These are phyloP conservation scores for Rhodophaea formosa DNA, from an alignment of 2,888 invertebrate genomes.

Conservation along the genomic window DNA sequence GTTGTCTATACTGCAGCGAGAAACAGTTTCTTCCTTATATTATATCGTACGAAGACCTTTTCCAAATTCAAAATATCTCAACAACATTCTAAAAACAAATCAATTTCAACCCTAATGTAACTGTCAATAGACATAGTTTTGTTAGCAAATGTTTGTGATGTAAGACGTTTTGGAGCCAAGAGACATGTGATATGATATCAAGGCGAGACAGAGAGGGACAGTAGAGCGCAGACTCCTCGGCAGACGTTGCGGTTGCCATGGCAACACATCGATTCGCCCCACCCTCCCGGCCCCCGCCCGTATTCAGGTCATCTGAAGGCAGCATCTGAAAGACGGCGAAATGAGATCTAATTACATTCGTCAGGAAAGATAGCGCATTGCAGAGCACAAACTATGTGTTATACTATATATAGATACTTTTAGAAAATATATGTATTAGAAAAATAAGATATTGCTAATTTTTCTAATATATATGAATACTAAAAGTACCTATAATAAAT, in stretches of 20 bases:
- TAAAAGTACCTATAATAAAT: too few species aligned
- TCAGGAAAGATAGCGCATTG: neutral
- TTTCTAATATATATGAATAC: too few species aligned
- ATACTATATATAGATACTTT: too few species aligned
- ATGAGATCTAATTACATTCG: conserved; percentile 34
- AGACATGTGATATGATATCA: conserved; percentile 76
- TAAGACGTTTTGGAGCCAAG: conserved; percentile 37
- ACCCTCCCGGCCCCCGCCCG: conserved; percentile 59
- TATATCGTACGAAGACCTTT: conserved; percentile 65
- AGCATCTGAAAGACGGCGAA: conserved; percentile 46
- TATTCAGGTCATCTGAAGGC: conserved; percentile 75
- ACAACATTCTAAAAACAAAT: conserved; percentile 1
- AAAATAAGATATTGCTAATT: too few species aligned
- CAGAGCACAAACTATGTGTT: neutral
- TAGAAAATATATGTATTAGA: too few species aligned
- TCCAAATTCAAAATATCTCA: conserved; percentile 34
- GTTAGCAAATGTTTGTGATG: neutral
- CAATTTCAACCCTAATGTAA: conserved; percentile 30
- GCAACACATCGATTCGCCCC: conserved; percentile 76
- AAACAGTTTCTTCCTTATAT: conserved; percentile 70
- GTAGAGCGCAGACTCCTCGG: conserved; percentile 80
- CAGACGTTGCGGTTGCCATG: conserved; percentile 79
- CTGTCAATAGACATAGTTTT: conserved; percentile 4
- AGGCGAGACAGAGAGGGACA: conserved; percentile 80
- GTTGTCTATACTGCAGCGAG: conserved; percentile 67